Evolutionary conservation across 2,888 invertebrate genomes (phyloP), one percentile per base, ranked within the genome.

Genomic region (Ennomos quercinarius): DNA sequence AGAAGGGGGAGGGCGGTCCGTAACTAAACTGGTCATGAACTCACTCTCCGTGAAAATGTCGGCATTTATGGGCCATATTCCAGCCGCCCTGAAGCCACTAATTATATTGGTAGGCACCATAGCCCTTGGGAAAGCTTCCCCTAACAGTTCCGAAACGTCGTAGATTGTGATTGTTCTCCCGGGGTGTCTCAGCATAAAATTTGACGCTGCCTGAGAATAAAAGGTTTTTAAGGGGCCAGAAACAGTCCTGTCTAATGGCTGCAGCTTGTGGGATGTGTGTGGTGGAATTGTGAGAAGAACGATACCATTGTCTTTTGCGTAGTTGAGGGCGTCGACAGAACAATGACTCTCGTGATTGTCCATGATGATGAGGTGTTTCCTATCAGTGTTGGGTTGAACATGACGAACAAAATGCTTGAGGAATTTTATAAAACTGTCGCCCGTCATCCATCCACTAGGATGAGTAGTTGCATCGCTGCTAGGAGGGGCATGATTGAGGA

Each of bases 321-420:
- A 49, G 11, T 45, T 38, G n/a, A 53, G 38, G 44, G 52, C 38
- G 34, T 53, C 52, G 34, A 53, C 53, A 39, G 53, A 44, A 53
- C 49, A 46, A 42, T 60, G 54, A 55, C 54, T 60, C 49, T 61
- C 61, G 48, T 61, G 56, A 49, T 61, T 61, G 56, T 61, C 61
- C 48, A 56, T 47, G 47, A 60, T 54, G 49, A 54, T 54, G 53
- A 49, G 57, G 50, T 50, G 50, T 57, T 57, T 51, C 50, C 52
- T 57, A 52, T 57, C 52, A 52, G 47, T 38, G 52, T 49, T 59
- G 58, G 54, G 50, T 54, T 50, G 45, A 56, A 51, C 60, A 56
- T 56, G 51, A 13, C n/a, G 12, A 10, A 36, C 17, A 53, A 54
- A 56, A 61, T 53, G 57, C 44, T 57, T 51, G 27, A 59, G 37